Evolutionary conservation across 2,888 invertebrate species (phyloP).

Genomic region (Mythimna lalbum): DNA sequence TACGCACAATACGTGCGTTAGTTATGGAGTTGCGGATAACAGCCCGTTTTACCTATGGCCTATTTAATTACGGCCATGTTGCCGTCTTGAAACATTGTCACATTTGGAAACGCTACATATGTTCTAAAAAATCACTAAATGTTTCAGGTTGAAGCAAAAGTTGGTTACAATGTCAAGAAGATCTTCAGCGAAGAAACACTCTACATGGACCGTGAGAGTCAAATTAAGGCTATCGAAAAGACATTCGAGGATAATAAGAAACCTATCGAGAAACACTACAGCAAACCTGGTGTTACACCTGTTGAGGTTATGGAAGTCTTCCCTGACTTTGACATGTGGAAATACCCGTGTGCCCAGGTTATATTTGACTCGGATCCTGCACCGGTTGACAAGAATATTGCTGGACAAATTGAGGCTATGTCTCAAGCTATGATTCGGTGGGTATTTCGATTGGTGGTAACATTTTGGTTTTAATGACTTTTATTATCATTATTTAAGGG

Average conservation of each 20-base stretch:
- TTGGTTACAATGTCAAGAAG: constrained; percentile 99
- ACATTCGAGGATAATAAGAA: constrained; percentile 98
- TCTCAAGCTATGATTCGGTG: constrained; percentile 99
- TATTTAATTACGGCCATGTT: too few species aligned
- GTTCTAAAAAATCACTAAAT: background rate
- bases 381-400: constrained; percentile 95
- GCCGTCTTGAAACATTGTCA: too few species aligned
- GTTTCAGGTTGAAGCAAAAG: constrained; percentile 97
- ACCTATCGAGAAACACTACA: constrained; percentile 97
- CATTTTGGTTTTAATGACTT: too few species aligned
- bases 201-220: constrained; percentile 99
- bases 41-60: too few species aligned
- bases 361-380: constrained; percentile 99
- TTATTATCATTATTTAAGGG: too few species aligned
- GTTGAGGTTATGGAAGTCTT: constrained; percentile 96
- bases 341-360: constrained; percentile 99
- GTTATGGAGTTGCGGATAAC: too few species aligned
- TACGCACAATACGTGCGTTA: too few species aligned
- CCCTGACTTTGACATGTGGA: constrained; percentile 99
- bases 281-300: constrained; percentile 98
- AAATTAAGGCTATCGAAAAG: constrained; percentile 99
- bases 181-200: constrained; percentile 97
- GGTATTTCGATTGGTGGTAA: too few species aligned
- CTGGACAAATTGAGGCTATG: constrained; percentile 98
- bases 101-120: too few species aligned